These are phyloP conservation scores for Rhabdomys pumilio DNA, from an alignment of 2,797 vertebrate species.

Conservation along the genomic window DNA sequence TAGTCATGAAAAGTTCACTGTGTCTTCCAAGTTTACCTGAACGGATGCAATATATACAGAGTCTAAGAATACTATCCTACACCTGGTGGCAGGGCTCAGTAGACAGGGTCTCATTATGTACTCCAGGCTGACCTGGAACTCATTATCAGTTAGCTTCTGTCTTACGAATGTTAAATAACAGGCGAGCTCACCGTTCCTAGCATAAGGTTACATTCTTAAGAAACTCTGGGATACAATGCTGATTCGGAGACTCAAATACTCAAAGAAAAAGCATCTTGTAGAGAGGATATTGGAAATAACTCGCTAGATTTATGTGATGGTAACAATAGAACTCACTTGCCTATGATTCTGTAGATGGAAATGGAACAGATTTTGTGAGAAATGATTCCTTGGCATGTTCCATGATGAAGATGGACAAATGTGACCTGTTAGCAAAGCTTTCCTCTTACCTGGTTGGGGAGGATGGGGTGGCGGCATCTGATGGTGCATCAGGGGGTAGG, in stretches of 20 bases:
- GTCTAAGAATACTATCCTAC: neutral
- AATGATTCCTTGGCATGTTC: neutral
- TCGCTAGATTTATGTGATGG: neutral
- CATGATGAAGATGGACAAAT: neutral
- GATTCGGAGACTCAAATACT: neutral
- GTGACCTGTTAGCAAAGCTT: neutral
- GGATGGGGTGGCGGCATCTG: constrained; percentile 96
- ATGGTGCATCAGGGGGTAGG: constrained; percentile 96
- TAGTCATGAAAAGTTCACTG: neutral
- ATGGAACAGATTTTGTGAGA: neutral
- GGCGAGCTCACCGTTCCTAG: neutral
- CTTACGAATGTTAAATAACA: neutral
- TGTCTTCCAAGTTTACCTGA: neutral
- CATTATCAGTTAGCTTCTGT: neutral
- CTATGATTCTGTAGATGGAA: neutral
- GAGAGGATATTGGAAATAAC: neutral
- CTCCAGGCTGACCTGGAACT: neutral
- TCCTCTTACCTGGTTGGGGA: constrained; percentile 92
- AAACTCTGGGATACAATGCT: neutral
- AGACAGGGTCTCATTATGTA: neutral
- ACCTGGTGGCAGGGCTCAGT: neutral
- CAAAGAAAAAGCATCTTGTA: neutral
- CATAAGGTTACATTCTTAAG: neutral
- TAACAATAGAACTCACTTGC: neutral
- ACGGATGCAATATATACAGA: neutral